Percentiles rank a stretch among this genome's conserved stretches.
Conservation (phyloP, 2,888 invertebrate species). For the Tinea trinotella region DNA sequence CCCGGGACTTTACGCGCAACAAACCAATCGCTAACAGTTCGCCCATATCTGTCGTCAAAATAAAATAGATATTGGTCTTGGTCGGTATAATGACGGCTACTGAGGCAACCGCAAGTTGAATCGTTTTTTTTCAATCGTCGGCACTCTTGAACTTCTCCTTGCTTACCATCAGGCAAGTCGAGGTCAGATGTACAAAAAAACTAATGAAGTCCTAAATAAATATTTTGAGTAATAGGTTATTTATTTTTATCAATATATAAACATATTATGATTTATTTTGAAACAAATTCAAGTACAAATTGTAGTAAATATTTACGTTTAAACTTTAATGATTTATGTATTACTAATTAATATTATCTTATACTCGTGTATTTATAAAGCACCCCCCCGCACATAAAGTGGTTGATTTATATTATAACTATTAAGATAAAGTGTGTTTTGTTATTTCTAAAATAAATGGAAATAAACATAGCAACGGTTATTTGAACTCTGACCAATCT, state of each 20-base stretch:
- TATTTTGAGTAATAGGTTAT: not conserved
- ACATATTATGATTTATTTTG: not conserved
- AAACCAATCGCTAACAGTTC: no score
- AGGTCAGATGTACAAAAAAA: no score
- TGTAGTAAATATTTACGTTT: not conserved
- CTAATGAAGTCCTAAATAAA: no score
- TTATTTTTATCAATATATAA: not conserved
- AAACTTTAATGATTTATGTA: not conserved
- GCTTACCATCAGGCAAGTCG: no score
- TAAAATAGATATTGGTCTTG: no score
- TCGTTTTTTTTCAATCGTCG: no score
- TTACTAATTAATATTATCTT: not conserved
- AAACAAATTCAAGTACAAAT: not conserved
- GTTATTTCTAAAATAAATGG: not conserved
- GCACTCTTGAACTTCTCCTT: no score
- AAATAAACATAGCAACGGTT: slow-evolving; percentile 2
- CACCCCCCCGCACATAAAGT: not conserved
- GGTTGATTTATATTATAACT: not conserved
- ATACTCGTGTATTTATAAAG: not conserved
- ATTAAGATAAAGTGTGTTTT: not conserved
- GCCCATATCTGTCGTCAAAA: no score
- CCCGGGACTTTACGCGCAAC: no score
- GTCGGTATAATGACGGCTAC: no score
- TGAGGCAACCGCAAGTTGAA: no score
- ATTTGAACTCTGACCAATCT: slow-evolving; percentile 6